phyloP scores from a whole-genome alignment of 2,888 invertebrate species.

The Andrena camellia region DNA sequence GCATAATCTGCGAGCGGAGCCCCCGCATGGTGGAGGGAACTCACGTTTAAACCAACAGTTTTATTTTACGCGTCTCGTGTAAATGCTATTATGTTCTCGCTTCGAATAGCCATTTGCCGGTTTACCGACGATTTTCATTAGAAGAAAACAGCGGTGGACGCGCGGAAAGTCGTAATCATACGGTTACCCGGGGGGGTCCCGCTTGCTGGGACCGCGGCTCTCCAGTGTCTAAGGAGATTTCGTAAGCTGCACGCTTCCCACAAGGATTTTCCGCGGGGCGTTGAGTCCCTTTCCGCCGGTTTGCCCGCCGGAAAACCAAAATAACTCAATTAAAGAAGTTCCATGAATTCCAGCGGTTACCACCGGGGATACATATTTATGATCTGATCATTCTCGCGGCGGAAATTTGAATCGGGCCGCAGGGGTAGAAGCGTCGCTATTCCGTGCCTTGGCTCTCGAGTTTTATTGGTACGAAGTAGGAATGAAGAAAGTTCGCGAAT shows the following conservation, averaged over 20 bases:
- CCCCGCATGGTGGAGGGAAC: not conserved
- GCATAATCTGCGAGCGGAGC: constrained; percentile 43
- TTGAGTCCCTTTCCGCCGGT: constrained; percentile 41
- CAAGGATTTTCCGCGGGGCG: constrained; percentile 80
- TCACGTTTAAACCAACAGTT: constrained; percentile 45
- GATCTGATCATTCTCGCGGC: constrained; percentile 77
- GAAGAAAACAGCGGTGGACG: constrained; percentile 28
- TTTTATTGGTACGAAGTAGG: constrained; percentile 58
- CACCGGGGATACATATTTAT: constrained; percentile 84
- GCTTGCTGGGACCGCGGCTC: constrained; percentile 39
- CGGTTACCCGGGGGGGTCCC: constrained; percentile 53
- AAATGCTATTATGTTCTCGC: constrained; percentile 35
- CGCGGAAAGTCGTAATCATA: constrained; percentile 51
- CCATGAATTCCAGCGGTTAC: constrained; percentile 82
- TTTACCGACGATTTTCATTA: constrained; percentile 22
- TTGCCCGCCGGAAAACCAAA: constrained; percentile 77
- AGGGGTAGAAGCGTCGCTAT: constrained; percentile 30
- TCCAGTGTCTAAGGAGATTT: constrained; percentile 77
- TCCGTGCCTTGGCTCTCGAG: constrained; percentile 38
- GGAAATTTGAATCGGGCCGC: constrained; percentile 73
- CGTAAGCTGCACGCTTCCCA: constrained; percentile 80
- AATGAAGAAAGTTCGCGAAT: constrained; percentile 59
- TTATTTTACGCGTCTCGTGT: constrained; percentile 28
- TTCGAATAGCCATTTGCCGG: constrained; percentile 15
- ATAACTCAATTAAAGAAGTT: constrained; percentile 85